phyloP scores from a whole-genome alignment of 1,140 invertebrate genomes.

The Littorina saxatilis region DNA sequence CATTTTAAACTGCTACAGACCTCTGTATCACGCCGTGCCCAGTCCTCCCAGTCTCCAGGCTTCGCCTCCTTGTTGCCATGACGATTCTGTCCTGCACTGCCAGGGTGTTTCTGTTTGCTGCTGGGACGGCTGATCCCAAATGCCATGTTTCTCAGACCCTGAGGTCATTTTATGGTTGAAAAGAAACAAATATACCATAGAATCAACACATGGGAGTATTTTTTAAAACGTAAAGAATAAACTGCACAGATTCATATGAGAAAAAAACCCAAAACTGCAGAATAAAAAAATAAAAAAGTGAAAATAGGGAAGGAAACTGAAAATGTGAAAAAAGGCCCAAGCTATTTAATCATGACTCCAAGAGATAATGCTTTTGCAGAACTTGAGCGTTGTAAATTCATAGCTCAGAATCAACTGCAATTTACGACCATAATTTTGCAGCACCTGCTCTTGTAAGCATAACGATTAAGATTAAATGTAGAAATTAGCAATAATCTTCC shows the following conservation, averaged over 20 bases:
- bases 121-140: slow-evolving; percentile 30
- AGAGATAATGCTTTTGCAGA: too few relatives aligned
- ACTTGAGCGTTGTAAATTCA: too few relatives aligned
- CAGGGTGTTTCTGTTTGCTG: slow-evolving; percentile 2
- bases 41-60: slow-evolving; percentile 52
- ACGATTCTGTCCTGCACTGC: slow-evolving; percentile 1
- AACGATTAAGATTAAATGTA: too few relatives aligned
- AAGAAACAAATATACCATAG: too few relatives aligned
- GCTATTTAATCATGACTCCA: too few relatives aligned
- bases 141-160: slow-evolving; percentile 41
- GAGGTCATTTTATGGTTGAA: background rate
- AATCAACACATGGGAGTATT: too few relatives aligned
- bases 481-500: too few relatives aligned
- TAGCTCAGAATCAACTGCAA: too few relatives aligned
- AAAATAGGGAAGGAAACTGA: background rate
- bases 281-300: background rate
- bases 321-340: background rate
- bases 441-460: too few relatives aligned
- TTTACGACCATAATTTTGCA: too few relatives aligned
- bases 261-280: background rate
- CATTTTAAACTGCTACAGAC: slow-evolving; percentile 35
- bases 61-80: slow-evolving; percentile 28
- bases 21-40: slow-evolving; percentile 53
- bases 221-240: too few relatives aligned
- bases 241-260: background rate